A percentile compares a stretch with the other conserved stretches of the same genome.
These are phyloP conservation scores for Ophiothrix spiculata DNA, from an alignment of 35 echinoderm and acorn worm genomes.

Conservation along the genomic window DNA sequence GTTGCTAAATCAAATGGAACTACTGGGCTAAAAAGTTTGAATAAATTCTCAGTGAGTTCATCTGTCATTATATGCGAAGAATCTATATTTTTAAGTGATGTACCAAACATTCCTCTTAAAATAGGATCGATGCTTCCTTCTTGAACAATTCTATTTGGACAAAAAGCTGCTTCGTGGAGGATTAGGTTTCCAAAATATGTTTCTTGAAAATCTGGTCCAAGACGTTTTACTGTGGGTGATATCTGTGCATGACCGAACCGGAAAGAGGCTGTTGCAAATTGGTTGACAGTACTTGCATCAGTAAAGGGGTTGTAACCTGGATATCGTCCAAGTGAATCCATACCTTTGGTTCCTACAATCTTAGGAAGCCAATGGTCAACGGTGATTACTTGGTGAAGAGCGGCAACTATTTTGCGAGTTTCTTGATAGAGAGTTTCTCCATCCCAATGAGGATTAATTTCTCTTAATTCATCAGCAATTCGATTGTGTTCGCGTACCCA, in stretches of 20 bases:
- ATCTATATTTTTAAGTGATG: background rate
- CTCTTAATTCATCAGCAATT: conserved; percentile 35
- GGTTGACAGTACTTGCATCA: conserved; percentile 49
- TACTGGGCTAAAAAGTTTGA: background rate
- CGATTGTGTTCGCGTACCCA: conserved; percentile 70
- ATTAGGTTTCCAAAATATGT: background rate
- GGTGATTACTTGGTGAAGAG: conserved; percentile 57
- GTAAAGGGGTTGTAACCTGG: conserved; percentile 42
- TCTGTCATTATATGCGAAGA: background rate
- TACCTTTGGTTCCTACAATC: conserved; percentile 30
- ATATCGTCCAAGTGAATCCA: conserved; percentile 33
- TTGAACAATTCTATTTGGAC: background rate
- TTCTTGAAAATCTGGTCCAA: background rate
- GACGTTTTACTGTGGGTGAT: conserved; percentile 13
- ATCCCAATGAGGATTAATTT: conserved; percentile 16
- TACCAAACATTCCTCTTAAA: background rate
- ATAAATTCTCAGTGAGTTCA: background rate
- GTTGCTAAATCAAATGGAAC: conserved; percentile 77
- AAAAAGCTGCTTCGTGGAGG: conserved; percentile 9
- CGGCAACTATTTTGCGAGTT: conserved; percentile 60
- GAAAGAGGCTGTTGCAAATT: conserved; percentile 58
- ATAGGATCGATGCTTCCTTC: background rate
- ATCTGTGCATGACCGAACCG: conserved; percentile 79
- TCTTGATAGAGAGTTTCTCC: conserved; percentile 62
- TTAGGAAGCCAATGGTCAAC: conserved; percentile 69